A percentile compares a stretch with the other conserved stretches of the same genome.
These are phyloP conservation scores for Eurystomus gularis DNA, from an alignment of 2,113 vertebrate genomes.

Conservation along the genomic window DNA sequence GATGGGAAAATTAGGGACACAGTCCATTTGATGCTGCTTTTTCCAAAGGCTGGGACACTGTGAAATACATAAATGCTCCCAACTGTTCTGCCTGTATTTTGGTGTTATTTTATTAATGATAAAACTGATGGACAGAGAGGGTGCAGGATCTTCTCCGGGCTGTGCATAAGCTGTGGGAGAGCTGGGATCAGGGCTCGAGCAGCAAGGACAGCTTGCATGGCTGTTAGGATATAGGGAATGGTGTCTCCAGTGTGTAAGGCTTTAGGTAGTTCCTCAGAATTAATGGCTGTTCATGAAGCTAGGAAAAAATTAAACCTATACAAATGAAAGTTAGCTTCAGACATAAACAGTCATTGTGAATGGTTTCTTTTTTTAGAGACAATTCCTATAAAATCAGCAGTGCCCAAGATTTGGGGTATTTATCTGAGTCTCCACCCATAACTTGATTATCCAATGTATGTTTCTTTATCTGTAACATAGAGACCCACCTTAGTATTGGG, in stretches of 20 bases:
- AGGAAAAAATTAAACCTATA: neutral
- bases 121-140: neutral
- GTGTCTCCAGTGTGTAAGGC: rapidly evolving
- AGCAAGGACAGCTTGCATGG: rapidly evolving
- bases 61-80: neutral
- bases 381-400: neutral
- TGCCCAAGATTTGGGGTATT: neutral
- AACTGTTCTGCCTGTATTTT: neutral
- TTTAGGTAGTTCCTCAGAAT: neutral
- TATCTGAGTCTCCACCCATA: no score
- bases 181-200: rapidly evolving
- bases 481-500: neutral
- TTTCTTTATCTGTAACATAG: neutral
- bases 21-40: neutral
- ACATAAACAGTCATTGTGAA: no score
- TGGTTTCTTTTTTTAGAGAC: neutral
- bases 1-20: rapidly evolving
- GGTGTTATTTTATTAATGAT: neutral
- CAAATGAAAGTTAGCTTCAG: neutral
- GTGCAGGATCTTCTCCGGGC: neutral
- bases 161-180: neutral
- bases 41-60: neutral
- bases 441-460: rapidly evolving
- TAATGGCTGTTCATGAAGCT: neutral
- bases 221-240: neutral